These are phyloP conservation scores for Hydrozoanthus gracilis DNA, from an alignment of 92 coral and sea anemone genomes.

Conservation along the genomic window DNA sequence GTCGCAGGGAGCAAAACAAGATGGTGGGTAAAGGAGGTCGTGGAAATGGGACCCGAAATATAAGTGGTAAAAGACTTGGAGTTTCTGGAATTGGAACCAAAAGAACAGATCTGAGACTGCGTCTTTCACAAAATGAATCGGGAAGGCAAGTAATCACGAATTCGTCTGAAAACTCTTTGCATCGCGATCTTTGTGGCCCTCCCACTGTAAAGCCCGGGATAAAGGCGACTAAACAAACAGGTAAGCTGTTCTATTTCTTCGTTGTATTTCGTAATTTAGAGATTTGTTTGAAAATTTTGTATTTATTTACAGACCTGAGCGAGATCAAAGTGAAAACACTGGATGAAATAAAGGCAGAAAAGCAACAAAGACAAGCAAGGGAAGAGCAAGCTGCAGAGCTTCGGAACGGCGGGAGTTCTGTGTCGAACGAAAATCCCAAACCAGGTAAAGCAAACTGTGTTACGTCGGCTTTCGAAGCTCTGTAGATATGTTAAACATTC, in stretches of 20 bases:
- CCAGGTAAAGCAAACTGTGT: neutral
- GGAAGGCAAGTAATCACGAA: neutral
- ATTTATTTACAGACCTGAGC: constrained; percentile 12
- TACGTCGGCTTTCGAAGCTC: neutral
- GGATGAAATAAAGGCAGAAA: constrained; percentile 79
- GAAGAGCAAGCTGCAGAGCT: neutral
- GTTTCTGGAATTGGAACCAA: neutral
- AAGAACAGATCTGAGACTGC: constrained; percentile 16
- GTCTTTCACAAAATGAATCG: neutral
- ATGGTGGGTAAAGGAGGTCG: constrained; percentile 10
- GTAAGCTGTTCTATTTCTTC: neutral
- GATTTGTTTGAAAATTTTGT: neutral
- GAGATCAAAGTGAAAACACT: constrained; percentile 75
- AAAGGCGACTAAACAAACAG: neutral
- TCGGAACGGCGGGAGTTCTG: neutral
- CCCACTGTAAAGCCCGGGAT: too few relatives aligned
- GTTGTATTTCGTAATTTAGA: neutral
- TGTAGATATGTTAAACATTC: neutral
- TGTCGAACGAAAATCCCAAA: neutral
- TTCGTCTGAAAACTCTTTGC: neutral
- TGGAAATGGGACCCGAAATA: neutral
- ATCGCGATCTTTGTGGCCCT: too few relatives aligned
- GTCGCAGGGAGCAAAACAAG: neutral
- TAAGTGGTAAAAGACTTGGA: neutral
- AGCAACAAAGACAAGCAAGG: constrained; percentile 11